phyloP scores from a whole-genome alignment of 2,113 vertebrate genomes.

The Speoplatyrhinus poulsoni region DNA sequence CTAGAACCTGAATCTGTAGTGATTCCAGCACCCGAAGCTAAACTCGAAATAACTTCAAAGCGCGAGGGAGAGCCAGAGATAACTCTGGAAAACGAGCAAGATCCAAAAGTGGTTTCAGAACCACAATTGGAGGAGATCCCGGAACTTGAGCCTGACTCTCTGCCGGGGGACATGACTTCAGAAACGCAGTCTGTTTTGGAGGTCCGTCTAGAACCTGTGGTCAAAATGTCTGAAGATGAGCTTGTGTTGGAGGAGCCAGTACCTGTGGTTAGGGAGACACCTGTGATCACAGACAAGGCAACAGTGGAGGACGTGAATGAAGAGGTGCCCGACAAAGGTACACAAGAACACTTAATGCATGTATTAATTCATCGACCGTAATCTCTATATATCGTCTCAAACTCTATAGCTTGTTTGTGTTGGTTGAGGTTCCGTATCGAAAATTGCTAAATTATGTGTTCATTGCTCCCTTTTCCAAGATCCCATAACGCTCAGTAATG shows the following conservation, averaged over 20 bases:
- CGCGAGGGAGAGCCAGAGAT: background rate
- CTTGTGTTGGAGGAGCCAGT: slow-evolving; percentile 4
- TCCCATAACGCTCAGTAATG: too few relatives aligned
- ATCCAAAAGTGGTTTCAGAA: slow-evolving; percentile 11
- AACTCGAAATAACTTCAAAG: slow-evolving; percentile 1
- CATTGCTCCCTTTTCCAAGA: too few relatives aligned
- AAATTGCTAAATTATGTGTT: too few relatives aligned
- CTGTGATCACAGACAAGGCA: background rate
- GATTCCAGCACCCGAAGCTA: background rate
- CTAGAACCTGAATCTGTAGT: slow-evolving; percentile 5
- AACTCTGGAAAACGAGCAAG: background rate
- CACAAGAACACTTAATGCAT: background rate
- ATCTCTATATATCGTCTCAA: background rate
- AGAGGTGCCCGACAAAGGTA: slow-evolving; percentile 54
- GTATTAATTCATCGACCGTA: too few relatives aligned
- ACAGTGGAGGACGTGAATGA: slow-evolving; percentile 16
- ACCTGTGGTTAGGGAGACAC: background rate
- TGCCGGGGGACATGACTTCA: background rate
- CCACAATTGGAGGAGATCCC: slow-evolving; percentile 3
- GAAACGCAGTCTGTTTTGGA: slow-evolving; percentile 16
- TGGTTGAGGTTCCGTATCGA: background rate
- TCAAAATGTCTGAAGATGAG: slow-evolving; percentile 19
- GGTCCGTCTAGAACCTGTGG: slow-evolving; percentile 6
- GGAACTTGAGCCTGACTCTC: background rate
- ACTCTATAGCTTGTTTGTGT: background rate